Conservation (phyloP, 1,140 invertebrate species). For the Ceratitis capitata region DNA sequence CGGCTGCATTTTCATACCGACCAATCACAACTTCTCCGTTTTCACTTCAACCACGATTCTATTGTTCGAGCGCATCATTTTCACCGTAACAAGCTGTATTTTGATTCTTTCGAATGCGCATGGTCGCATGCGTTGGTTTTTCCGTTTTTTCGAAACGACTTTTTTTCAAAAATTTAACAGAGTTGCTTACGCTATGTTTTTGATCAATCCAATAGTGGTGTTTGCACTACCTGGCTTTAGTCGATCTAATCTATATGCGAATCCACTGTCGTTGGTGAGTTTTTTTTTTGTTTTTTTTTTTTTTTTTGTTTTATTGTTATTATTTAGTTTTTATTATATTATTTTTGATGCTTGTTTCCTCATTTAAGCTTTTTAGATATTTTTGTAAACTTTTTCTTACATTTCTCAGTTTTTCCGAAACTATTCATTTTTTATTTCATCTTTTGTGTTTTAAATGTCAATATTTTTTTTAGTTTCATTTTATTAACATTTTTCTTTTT, state of each 20-base stretch:
- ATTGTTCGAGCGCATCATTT: neutral
- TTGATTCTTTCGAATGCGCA: neutral
- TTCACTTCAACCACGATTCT: neutral
- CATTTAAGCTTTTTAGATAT: too few species aligned
- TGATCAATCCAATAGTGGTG: neutral
- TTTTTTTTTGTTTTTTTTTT: neutral
- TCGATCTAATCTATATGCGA: neutral
- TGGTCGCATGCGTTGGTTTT: neutral
- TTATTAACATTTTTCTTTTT: too few species aligned
- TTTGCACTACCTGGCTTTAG: neutral
- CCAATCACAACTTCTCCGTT: neutral
- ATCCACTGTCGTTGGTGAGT: neutral
- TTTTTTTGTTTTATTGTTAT: too few species aligned
- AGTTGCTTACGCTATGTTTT: neutral
- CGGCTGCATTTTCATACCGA: neutral
- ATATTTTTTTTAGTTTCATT: too few species aligned
- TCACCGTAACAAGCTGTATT: neutral
- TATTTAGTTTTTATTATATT: too few species aligned
- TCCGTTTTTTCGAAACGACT: neutral
- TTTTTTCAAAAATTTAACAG: neutral
- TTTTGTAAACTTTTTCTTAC: neutral
- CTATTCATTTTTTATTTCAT: too few species aligned
- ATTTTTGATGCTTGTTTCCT: too few species aligned
- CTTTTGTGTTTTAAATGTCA: too few species aligned
- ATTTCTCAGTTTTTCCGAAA: neutral